Conservation (phyloP, 2,113 vertebrate genomes). For the Peromyscus leucopus region DNA sequence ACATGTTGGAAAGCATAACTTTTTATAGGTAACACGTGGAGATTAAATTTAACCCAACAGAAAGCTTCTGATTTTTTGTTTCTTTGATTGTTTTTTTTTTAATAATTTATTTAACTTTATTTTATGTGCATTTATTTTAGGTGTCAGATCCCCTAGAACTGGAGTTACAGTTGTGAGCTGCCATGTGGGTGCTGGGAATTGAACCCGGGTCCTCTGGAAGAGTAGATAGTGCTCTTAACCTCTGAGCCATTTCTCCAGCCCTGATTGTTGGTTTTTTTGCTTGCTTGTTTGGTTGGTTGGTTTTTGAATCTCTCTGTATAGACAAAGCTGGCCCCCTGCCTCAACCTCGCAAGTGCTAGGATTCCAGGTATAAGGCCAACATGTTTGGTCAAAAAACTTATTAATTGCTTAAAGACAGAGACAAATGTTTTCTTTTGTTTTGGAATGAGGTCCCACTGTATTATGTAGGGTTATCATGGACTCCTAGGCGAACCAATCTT, state of each 20-base stretch:
- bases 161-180: too few species aligned
- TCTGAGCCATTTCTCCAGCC: too few species aligned
- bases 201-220: too few species aligned
- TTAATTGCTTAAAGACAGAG: slow-evolving; percentile 5
- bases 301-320: background rate
- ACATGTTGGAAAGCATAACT: background rate
- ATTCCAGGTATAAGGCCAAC: background rate
- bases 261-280: background rate
- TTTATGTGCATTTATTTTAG: too few species aligned
- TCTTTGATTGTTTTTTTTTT: background rate
- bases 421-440: background rate
- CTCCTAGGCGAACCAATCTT: background rate
- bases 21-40: slow-evolving; percentile 12
- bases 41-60: slow-evolving; percentile 31
- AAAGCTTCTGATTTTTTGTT: background rate
- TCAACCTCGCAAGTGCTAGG: background rate
- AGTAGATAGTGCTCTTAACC: too few species aligned
- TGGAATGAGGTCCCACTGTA: background rate
- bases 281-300: background rate
- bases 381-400: background rate
- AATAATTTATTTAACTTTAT: too few species aligned
- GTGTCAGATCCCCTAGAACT: too few species aligned
- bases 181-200: too few species aligned
- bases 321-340: background rate
- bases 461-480: background rate